A percentile compares a stretch with the other conserved stretches of the same genome.
Evolutionary conservation across 2,888 invertebrate genomes (phyloP).

Genomic region (Nomada lathburiana): DNA sequence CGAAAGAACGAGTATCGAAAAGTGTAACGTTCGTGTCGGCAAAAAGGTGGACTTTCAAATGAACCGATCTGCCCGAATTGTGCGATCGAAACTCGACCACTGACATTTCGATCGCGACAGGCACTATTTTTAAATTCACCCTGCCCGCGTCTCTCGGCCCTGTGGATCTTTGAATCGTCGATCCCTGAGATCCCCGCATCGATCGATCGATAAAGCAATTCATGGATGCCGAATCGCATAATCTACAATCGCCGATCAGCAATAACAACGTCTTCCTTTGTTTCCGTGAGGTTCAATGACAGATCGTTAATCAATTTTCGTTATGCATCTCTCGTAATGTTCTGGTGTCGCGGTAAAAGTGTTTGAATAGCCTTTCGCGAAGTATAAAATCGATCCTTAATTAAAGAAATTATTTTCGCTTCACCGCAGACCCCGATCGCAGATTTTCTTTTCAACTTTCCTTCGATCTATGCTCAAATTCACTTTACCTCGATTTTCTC

Average conservation of each 20-base stretch:
- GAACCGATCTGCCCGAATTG: conserved; percentile 27
- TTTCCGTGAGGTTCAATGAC: too few species aligned
- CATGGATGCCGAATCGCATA: not conserved
- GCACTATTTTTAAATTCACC: conserved; percentile 52
- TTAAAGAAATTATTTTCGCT: too few species aligned
- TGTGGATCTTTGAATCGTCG: not conserved
- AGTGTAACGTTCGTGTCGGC: not conserved
- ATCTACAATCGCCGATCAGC: too few species aligned
- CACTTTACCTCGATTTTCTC: conserved; percentile 6
- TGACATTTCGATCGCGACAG: conserved; percentile 57
- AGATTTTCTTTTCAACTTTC: too few species aligned
- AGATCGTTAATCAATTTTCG: too few species aligned
- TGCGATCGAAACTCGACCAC: conserved; percentile 46
- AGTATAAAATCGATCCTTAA: too few species aligned
- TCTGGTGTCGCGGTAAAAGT: too few species aligned
- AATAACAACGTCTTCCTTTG: too few species aligned
- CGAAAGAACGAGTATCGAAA: not conserved
- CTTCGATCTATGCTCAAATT: too few species aligned
- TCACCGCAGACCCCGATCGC: too few species aligned
- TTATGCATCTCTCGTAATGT: too few species aligned
- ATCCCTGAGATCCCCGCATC: not conserved
- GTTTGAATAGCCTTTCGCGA: too few species aligned
- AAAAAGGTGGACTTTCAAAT: conserved; percentile 25
- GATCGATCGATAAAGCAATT: not conserved
- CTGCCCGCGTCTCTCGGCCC: not conserved